Percentiles rank a stretch among this genome's conserved stretches.
phyloP scores from a whole-genome alignment of 2,888 invertebrate genomes.

The Zonitis immaculata region DNA sequence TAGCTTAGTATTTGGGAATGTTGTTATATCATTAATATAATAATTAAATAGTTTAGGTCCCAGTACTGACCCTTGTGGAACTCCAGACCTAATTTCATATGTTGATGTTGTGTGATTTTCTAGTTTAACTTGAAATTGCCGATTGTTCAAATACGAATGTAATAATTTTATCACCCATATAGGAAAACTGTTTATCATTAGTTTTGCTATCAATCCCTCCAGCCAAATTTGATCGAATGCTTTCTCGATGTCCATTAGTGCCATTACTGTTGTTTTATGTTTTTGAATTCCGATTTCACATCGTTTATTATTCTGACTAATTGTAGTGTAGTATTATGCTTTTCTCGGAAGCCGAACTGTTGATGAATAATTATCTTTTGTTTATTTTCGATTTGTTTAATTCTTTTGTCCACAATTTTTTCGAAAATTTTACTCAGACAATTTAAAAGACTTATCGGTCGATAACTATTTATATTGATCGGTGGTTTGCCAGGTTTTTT shows the following conservation, averaged over 20 bases:
- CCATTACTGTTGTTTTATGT: slow-evolving; percentile 1
- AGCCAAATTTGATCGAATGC: background rate
- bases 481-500: slow-evolving; percentile 27
- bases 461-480: slow-evolving; percentile 21
- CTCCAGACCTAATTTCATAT: background rate
- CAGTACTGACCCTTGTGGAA: background rate
- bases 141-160: background rate
- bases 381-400: slow-evolving; percentile 15
- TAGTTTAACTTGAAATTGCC: background rate
- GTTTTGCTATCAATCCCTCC: background rate
- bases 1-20: slow-evolving; percentile 7
- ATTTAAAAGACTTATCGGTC: slow-evolving; percentile 28
- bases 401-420: slow-evolving; percentile 23
- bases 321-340: slow-evolving; percentile 11
- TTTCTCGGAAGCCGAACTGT: slow-evolving; percentile 23
- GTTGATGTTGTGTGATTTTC: background rate
- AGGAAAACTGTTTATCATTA: background rate
- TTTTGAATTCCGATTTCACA: slow-evolving; percentile 24
- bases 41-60: background rate
- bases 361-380: slow-evolving; percentile 14
- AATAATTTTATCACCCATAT: background rate
- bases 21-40: background rate
- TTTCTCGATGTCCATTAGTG: background rate
- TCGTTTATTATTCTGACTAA: background rate
- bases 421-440: slow-evolving; percentile 28